Conservation (phyloP, 2,888 invertebrate genomes). For the Orthosia gracilis region DNA sequence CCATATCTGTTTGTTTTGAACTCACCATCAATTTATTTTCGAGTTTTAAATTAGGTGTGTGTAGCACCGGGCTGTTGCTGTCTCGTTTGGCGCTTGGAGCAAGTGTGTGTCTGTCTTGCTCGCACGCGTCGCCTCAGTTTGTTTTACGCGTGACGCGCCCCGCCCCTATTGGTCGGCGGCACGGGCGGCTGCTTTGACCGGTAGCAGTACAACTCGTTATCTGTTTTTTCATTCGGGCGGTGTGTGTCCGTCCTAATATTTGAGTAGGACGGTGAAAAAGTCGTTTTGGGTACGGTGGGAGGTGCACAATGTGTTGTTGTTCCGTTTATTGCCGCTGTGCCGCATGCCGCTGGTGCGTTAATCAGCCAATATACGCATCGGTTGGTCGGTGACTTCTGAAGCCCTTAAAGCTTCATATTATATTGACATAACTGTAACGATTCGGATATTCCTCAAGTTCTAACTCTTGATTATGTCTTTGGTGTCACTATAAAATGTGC, state of each 20-base stretch:
- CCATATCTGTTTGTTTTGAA: constrained; percentile 90
- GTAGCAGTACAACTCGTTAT: constrained; percentile 88
- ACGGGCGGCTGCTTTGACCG: constrained; percentile 86
- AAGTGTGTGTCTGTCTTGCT: constrained; percentile 75
- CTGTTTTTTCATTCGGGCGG: constrained; percentile 83
- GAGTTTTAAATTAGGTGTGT: constrained; percentile 88
- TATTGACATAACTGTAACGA: constrained; percentile 13
- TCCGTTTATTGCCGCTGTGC: constrained; percentile 78
- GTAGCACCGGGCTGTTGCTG: constrained; percentile 81
- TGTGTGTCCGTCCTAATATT: constrained; percentile 89
- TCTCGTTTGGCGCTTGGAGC: constrained; percentile 68
- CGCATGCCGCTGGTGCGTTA: constrained; percentile 61
- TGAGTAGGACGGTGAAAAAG: constrained; percentile 86
- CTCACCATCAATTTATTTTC: constrained; percentile 89
- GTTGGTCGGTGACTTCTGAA: constrained; percentile 49
- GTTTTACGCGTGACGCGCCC: constrained; percentile 90
- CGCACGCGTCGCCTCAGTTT: constrained; percentile 84
- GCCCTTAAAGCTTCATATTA: constrained; percentile 9
- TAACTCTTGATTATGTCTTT: neutral
- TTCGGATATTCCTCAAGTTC: too few relatives aligned
- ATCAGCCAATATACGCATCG: constrained; percentile 58
- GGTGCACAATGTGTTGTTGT: constrained; percentile 76
- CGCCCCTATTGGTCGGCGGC: constrained; percentile 85
- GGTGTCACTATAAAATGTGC: neutral
- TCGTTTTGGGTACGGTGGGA: constrained; percentile 85